These are phyloP conservation scores for Saguinus imperator DNA, from an alignment of 2,113 vertebrate genomes.

Conservation along the genomic window DNA sequence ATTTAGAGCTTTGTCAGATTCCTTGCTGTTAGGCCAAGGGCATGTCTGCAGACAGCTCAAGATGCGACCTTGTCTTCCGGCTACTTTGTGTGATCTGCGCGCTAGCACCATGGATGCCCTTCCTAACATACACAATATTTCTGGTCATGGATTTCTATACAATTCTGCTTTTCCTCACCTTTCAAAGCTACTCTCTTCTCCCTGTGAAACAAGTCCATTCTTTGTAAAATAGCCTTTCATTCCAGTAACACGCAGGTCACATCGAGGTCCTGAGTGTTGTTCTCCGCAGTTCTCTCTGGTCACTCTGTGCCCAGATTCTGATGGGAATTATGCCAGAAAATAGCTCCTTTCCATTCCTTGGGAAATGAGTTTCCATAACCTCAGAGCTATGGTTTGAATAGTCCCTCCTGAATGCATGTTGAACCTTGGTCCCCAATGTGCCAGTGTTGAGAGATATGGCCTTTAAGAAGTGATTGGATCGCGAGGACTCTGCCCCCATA, in stretches of 20 bases:
- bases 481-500: neutral
- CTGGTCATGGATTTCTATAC: rapidly evolving
- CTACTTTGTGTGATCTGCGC: neutral
- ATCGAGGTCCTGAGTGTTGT: neutral
- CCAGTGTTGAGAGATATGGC: neutral
- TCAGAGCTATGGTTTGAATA: neutral
- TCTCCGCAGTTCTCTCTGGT: too few species aligned
- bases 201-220: neutral
- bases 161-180: neutral
- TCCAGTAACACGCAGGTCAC: too few species aligned
- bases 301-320: neutral
- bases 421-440: neutral
- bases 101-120: rapidly evolving
- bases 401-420: neutral
- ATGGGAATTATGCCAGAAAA: neutral
- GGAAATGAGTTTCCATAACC: neutral
- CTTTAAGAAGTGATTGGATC: neutral
- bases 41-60: neutral
- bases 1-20: neutral
- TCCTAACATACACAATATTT: rapidly evolving
- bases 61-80: rapidly evolving
- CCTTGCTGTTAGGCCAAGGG: rapidly evolving
- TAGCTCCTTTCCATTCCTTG: neutral
- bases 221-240: rapidly evolving
- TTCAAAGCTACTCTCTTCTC: neutral